These are phyloP conservation scores for Eupithecia subfuscata DNA, from an alignment of 2,888 invertebrate species.

Conservation along the genomic window DNA sequence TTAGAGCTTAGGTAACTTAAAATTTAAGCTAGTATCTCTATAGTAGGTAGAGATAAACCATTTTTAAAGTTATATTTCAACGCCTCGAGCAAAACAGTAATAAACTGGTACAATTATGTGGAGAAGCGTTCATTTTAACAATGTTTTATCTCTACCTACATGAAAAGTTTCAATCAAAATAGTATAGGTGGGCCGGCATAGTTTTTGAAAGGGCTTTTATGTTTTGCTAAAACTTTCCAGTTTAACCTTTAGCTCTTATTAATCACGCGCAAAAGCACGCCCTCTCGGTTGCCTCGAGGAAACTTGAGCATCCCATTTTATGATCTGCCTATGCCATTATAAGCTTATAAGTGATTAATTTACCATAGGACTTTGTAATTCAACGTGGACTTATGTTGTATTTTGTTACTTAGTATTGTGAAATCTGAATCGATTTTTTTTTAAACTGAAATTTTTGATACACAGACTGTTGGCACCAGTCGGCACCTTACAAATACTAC, in stretches of 20 bases:
- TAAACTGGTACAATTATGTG: too few species aligned
- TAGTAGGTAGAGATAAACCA: too few species aligned
- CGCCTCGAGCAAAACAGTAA: too few species aligned
- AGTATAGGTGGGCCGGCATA: neutral
- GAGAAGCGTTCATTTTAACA: too few species aligned
- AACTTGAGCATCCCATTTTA: neutral
- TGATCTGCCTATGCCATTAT: neutral
- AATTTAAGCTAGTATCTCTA: neutral
- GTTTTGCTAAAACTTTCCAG: neutral
- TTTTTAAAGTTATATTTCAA: too few species aligned
- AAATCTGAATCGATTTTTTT: neutral
- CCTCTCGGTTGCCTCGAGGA: neutral
- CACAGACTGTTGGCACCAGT: neutral
- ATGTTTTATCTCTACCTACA: neutral
- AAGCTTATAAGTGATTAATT: neutral
- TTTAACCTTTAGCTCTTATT: neutral
- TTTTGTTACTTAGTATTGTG: neutral
- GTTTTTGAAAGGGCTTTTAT: neutral
- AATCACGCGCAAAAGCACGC: neutral
- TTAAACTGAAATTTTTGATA: too few species aligned
- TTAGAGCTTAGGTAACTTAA: neutral
- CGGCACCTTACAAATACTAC: neutral
- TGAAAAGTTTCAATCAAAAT: neutral
- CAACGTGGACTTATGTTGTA: too few species aligned
- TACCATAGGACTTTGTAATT: neutral